These are phyloP conservation scores for Platycercus adscitus DNA, from an alignment of 2,113 vertebrate species.

Conservation along the genomic window DNA sequence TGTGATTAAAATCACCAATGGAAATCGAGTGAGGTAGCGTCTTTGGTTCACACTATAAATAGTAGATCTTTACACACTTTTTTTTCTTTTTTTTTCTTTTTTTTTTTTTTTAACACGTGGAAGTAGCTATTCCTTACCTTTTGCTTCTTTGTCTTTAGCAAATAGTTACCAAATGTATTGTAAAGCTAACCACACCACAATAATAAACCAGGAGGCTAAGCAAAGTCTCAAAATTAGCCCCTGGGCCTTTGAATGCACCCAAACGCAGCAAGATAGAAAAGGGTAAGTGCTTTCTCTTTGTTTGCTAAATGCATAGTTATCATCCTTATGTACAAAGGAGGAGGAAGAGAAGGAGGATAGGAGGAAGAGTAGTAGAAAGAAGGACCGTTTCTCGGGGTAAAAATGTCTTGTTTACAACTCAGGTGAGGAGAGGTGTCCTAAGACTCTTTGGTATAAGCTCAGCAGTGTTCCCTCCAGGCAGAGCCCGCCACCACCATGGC, in stretches of 20 bases:
- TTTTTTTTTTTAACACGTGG: constrained; percentile 76
- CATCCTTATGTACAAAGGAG: constrained; percentile 78
- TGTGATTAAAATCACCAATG: constrained; percentile 99
- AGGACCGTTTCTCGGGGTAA: constrained; percentile 6
- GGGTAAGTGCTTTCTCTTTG: constrained; percentile 95
- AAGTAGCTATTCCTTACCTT: constrained; percentile 86
- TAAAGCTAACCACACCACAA: constrained; percentile 91
- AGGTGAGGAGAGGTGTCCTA: constrained; percentile 68
- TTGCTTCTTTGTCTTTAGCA: constrained; percentile 85
- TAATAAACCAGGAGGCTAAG: constrained; percentile 85
- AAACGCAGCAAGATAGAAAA: constrained; percentile 77
- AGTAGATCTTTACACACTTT: constrained; percentile 90
- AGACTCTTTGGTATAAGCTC: constrained; percentile 81
- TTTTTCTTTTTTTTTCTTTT: constrained; percentile 53
- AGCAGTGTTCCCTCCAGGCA: constrained; percentile 46
- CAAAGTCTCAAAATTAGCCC: constrained; percentile 74
- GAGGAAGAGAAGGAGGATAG: constrained; percentile 54
- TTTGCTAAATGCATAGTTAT: constrained; percentile 94
- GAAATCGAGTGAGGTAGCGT: constrained; percentile 99
- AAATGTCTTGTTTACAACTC: constrained; percentile 60
- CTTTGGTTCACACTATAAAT: constrained; percentile 99
- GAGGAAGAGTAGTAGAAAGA: constrained; percentile 59
- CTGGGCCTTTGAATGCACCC: constrained; percentile 78
- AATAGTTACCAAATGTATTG: constrained; percentile 84
- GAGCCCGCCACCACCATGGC: background rate